phyloP scores from a whole-genome alignment of 2,797 vertebrate genomes.

The Lepus oiostolus region DNA sequence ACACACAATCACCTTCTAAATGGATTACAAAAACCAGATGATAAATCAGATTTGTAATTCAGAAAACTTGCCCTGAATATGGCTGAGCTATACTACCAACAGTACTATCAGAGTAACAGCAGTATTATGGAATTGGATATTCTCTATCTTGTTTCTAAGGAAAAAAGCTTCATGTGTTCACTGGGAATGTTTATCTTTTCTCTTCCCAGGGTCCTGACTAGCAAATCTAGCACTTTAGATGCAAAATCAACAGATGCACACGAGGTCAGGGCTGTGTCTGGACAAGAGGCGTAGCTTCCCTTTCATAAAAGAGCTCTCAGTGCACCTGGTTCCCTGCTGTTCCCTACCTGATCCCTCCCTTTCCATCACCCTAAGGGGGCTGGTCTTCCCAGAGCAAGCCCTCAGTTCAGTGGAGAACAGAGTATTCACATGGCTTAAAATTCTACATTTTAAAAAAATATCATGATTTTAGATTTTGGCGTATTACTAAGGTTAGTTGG shows the following conservation, averaged over 20 bases:
- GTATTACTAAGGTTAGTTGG: neutral
- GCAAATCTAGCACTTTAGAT: neutral
- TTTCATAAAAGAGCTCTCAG: neutral
- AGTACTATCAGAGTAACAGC: neutral
- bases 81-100: neutral
- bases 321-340: neutral
- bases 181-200: neutral
- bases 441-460: neutral
- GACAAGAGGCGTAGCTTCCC: neutral
- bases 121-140: neutral
- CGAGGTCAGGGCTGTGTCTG: neutral
- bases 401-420: neutral
- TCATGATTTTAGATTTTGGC: neutral
- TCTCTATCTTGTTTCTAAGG: neutral
- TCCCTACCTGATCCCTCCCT: neutral
- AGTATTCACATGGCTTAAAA: neutral
- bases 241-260: neutral
- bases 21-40: neutral
- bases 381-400: neutral
- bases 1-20: constrained; percentile 40
- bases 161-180: neutral
- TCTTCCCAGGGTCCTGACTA: neutral
- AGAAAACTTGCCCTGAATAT: constrained; percentile 12
- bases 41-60: neutral
- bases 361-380: neutral